phyloP scores from a whole-genome alignment of 2,888 invertebrate species.

The Antitype chi region DNA sequence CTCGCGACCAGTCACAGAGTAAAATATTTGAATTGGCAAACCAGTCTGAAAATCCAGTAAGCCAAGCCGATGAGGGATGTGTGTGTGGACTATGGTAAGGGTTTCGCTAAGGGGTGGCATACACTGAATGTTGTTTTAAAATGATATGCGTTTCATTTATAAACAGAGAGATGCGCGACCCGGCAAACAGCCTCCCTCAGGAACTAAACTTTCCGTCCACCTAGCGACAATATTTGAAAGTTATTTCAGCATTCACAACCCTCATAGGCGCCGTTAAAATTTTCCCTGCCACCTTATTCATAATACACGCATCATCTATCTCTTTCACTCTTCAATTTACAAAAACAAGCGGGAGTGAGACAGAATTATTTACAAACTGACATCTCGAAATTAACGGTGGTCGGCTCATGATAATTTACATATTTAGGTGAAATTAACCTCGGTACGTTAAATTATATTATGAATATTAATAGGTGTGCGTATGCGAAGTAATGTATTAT shows the following conservation, averaged over 20 bases:
- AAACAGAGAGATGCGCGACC: conserved; percentile 87
- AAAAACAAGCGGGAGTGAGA: conserved; percentile 71
- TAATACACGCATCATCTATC: conserved; percentile 84
- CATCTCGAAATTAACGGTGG: conserved; percentile 90
- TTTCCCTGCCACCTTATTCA: conserved; percentile 90
- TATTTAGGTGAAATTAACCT: conserved; percentile 91
- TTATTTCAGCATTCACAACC: conserved; percentile 91
- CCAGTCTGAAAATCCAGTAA: conserved; percentile 40
- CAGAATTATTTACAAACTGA: conserved; percentile 87
- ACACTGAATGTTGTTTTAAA: conserved; percentile 81
- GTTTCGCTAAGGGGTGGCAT: conserved; percentile 68
- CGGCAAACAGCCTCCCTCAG: conserved; percentile 87
- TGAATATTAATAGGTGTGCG: conserved; percentile 89
- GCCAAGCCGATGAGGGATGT: neutral
- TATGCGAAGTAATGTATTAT: conserved; percentile 80
- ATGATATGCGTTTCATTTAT: conserved; percentile 89
- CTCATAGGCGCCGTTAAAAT: conserved; percentile 91
- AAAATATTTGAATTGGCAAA: conserved; percentile 20
- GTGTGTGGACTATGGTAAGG: conserved; percentile 61
- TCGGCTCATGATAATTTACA: conserved; percentile 91
- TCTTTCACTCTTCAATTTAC: conserved; percentile 69
- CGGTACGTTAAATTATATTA: conserved; percentile 90
- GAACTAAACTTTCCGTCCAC: conserved; percentile 90
- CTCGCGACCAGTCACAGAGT: conserved; percentile 60
- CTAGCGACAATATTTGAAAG: conserved; percentile 91